These are phyloP conservation scores for Blomia tropicalis DNA, from an alignment of 2,888 invertebrate genomes.

Conservation along the genomic window DNA sequence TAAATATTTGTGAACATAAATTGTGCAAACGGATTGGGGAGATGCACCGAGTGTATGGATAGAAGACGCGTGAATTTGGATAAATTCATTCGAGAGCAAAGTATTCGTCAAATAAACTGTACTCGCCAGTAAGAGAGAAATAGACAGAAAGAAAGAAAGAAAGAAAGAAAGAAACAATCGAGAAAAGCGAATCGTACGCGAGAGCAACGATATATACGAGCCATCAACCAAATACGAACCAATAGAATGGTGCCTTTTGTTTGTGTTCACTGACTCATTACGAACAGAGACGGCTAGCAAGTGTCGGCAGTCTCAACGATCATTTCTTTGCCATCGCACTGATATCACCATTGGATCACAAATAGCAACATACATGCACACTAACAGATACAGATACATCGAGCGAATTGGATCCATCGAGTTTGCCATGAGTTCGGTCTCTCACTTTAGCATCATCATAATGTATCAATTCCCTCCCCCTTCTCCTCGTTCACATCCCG, in stretches of 20 bases:
- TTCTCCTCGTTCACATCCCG: no score
- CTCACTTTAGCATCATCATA: no score
- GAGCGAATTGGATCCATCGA: background rate
- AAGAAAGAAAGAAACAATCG: background rate
- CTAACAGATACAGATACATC: no score
- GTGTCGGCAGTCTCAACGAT: background rate
- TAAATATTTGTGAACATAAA: background rate
- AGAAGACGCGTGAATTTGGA: no score
- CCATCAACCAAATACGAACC: background rate
- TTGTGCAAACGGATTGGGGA: background rate
- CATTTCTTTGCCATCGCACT: background rate
- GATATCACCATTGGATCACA: background rate
- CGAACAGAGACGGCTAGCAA: background rate
- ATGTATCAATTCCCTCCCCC: no score
- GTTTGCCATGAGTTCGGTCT: background rate
- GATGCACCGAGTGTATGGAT: background rate
- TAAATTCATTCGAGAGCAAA: no score
- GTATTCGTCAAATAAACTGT: no score
- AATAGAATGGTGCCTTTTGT: background rate
- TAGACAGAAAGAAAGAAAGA: background rate
- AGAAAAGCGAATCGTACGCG: no score
- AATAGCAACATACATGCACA: no score
- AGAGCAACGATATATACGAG: no score
- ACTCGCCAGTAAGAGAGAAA: background rate
- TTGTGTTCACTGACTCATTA: constrained; percentile 6